Conservation (phyloP, 1,140 invertebrate species). For the Pygmarrhopalites habei region DNA sequence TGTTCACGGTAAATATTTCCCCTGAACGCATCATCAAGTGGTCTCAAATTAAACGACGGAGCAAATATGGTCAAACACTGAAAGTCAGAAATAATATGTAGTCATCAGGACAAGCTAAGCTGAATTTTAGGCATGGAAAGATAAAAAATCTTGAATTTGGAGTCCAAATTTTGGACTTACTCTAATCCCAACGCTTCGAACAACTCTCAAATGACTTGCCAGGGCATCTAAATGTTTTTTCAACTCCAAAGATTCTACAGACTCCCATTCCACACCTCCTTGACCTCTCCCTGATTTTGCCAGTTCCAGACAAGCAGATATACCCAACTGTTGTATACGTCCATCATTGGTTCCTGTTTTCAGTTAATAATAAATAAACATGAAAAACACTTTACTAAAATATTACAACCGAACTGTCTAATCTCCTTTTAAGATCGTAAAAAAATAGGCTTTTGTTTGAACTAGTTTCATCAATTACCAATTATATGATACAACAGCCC, state of each 20-base stretch:
- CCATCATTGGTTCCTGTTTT: conserved; percentile 55
- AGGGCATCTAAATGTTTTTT: conserved; percentile 67
- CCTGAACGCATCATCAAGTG: too few relatives aligned
- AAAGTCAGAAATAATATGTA: too few relatives aligned
- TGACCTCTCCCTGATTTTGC: too few relatives aligned
- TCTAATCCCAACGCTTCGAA: conserved; percentile 71
- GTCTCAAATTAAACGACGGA: too few relatives aligned
- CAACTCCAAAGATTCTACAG: conserved; percentile 59
- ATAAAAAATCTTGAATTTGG: not conserved
- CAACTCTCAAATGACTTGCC: conserved; percentile 59
- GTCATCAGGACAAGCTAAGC: too few relatives aligned
- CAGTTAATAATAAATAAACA: not conserved
- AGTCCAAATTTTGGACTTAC: conserved; percentile 42
- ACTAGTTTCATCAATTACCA: too few relatives aligned
- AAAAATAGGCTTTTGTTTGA: not conserved
- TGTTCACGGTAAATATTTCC: conserved; percentile 19
- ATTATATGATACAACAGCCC: conserved; percentile 71
- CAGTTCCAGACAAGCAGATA: conserved; percentile 66
- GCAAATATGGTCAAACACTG: conserved; percentile 60
- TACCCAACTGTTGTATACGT: conserved; percentile 65
- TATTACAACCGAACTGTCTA: not conserved
- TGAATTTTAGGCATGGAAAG: not conserved
- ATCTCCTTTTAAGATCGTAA: not conserved
- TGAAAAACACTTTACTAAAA: conserved; percentile 7
- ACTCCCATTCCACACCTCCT: too few relatives aligned